Conservation (phyloP, 2,888 invertebrate genomes). For the Drosophila fungiperda region DNA sequence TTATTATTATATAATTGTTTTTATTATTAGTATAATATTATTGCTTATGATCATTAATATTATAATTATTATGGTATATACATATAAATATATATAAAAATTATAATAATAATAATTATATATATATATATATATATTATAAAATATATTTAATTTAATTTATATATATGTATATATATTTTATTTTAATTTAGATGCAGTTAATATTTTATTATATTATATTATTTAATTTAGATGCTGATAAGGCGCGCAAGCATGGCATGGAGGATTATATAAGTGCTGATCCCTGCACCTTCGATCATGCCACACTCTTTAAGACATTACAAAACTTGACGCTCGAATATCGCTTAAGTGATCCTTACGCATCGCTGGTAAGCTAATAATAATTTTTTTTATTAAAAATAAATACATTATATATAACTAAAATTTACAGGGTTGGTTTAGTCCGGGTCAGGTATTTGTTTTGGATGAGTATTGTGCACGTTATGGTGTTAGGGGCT, state of each 20-base stretch:
- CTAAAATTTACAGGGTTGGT: constrained; percentile 93
- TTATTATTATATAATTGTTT: background rate
- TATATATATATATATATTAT: background rate
- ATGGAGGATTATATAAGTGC: constrained; percentile 99
- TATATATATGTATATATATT: background rate
- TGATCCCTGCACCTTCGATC: constrained; percentile 99
- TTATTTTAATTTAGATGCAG: background rate
- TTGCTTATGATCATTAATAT: no score
- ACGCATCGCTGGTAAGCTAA: constrained; percentile 94
- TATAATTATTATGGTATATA: no score
- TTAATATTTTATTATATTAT: background rate
- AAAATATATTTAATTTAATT: background rate
- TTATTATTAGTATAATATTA: no score
- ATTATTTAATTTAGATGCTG: constrained; percentile 77
- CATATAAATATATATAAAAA: background rate
- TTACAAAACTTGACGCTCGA: constrained; percentile 97
- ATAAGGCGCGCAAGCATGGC: constrained; percentile 97
- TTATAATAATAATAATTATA: background rate
- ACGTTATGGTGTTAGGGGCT: constrained; percentile 98
- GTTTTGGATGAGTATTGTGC: constrained; percentile 99
- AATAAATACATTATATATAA: background rate
- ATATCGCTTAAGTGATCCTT: constrained; percentile 98
- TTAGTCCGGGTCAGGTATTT: constrained; percentile 99
- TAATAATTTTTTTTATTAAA: background rate
- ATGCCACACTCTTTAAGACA: constrained; percentile 95